A percentile compares a stretch with the other conserved stretches of the same genome.
phyloP scores from a whole-genome alignment of 2,113 vertebrate genomes.

The Sinocyclocheilus anophthalmus region DNA sequence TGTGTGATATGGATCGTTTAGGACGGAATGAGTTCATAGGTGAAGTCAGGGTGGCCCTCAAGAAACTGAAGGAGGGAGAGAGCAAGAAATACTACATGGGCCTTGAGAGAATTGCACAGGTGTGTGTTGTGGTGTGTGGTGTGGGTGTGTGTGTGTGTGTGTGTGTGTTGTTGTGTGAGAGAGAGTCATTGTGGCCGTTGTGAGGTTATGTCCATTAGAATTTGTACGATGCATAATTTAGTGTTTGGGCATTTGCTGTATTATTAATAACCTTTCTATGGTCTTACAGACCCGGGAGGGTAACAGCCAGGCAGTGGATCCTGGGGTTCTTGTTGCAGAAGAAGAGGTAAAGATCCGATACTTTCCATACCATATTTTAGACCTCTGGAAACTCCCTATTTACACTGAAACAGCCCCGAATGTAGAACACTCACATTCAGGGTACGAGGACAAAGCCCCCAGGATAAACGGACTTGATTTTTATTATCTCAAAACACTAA shows the following conservation, averaged over 20 bases:
- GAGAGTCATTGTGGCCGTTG: conserved; percentile 53
- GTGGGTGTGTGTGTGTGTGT: conserved; percentile 52
- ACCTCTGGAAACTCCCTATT: not conserved
- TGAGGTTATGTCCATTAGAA: conserved; percentile 4
- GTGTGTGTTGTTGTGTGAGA: too few relatives aligned
- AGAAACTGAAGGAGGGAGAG: conserved; percentile 79
- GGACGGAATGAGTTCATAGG: conserved; percentile 79
- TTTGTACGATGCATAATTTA: conserved; percentile 35
- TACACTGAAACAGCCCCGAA: conserved; percentile 3
- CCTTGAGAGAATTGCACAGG: conserved; percentile 81
- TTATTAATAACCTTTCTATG: conserved; percentile 8
- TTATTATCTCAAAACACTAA: not conserved
- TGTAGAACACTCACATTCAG: not conserved
- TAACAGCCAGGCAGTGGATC: conserved; percentile 74
- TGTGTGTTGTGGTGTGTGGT: conserved; percentile 57
- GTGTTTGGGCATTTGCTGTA: conserved; percentile 20
- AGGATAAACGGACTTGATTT: not conserved
- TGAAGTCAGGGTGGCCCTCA: conserved; percentile 81
- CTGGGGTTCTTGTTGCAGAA: conserved; percentile 68
- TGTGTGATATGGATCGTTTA: conserved; percentile 82
- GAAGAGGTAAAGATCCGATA: conserved; percentile 70
- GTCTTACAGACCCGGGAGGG: conserved; percentile 72
- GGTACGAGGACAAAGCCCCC: not conserved
- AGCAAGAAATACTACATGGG: conserved; percentile 81
- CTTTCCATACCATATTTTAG: conserved; percentile 1